Conservation (phyloP, 2,797 vertebrate genomes). For the Crypturellus tataupa region DNA sequence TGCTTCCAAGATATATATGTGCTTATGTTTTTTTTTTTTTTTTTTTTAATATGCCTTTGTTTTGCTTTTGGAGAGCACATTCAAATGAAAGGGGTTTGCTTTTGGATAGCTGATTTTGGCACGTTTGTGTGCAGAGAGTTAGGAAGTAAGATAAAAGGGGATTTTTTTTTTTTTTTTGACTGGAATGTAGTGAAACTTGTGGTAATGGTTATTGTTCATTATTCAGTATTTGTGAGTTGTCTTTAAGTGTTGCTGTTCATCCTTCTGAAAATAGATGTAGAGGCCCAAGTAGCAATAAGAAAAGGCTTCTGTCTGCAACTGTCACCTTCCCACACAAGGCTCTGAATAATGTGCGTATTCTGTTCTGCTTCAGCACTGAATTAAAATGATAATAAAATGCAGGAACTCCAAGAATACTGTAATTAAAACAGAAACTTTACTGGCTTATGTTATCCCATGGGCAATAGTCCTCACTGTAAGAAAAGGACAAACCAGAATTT, state of each 20-base stretch:
- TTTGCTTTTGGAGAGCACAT: neutral
- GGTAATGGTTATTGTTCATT: neutral
- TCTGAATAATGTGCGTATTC: neutral
- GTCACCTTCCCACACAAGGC: neutral
- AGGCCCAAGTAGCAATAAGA: neutral
- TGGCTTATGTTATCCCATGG: neutral
- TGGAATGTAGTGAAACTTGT: neutral
- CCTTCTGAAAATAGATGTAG: neutral
- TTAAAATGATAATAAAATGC: neutral
- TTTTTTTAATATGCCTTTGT: neutral
- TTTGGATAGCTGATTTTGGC: neutral
- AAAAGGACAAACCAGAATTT: neutral
- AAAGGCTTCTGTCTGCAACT: neutral
- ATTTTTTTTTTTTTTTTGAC: neutral
- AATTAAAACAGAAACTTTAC: neutral
- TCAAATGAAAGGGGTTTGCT: neutral
- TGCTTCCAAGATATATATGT: neutral
- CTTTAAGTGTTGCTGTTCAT: neutral
- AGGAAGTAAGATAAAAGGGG: neutral
- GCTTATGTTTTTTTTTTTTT: neutral
- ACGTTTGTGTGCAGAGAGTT: neutral
- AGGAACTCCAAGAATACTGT: neutral
- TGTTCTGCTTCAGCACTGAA: neutral
- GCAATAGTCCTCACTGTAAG: neutral
- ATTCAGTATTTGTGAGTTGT: neutral